Evolutionary conservation across 2,113 vertebrate species (phyloP).

Genomic region (Taurulus bubalis): DNA sequence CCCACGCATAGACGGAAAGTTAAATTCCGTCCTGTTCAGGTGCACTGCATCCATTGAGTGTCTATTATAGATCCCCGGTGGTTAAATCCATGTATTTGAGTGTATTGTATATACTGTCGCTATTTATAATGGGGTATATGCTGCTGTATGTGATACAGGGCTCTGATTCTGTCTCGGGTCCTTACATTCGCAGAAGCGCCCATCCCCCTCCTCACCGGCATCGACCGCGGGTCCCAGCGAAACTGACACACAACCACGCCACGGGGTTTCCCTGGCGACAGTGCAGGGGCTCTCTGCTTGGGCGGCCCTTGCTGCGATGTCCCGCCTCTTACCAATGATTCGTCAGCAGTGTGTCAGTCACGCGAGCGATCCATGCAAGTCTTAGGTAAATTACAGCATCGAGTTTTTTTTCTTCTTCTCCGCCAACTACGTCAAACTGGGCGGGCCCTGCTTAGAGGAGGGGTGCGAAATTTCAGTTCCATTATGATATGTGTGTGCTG

Average conservation of each 20-base stretch:
- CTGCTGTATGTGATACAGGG: constrained; percentile 84
- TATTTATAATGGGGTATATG: constrained; percentile 84
- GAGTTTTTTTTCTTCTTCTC: constrained; percentile 23
- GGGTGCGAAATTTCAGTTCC: constrained; percentile 54
- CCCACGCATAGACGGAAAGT: constrained; percentile 80
- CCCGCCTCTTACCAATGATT: constrained; percentile 78
- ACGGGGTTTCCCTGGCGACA: constrained; percentile 91
- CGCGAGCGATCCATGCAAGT: neutral
- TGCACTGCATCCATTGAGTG: constrained; percentile 78
- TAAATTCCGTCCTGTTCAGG: constrained; percentile 79
- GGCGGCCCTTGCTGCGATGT: constrained; percentile 65
- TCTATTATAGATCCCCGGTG: constrained; percentile 71
- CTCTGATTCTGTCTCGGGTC: constrained; percentile 85
- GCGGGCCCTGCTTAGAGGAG: constrained; percentile 64
- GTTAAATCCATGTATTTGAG: constrained; percentile 77
- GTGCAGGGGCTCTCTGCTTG: constrained; percentile 86
- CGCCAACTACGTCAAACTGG: constrained; percentile 52
- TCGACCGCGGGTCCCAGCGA: constrained; percentile 86
- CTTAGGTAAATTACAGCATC: constrained; percentile 54
- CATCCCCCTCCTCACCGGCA: constrained; percentile 93
- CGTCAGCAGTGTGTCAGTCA: constrained; percentile 66
- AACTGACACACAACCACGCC: constrained; percentile 93
- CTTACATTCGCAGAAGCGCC: constrained; percentile 84
- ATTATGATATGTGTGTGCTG: constrained; percentile 50
- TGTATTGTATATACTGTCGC: constrained; percentile 80